These are phyloP conservation scores for Xiphophorus maculatus DNA, from an alignment of 2,113 vertebrate species.

Conservation along the genomic window DNA sequence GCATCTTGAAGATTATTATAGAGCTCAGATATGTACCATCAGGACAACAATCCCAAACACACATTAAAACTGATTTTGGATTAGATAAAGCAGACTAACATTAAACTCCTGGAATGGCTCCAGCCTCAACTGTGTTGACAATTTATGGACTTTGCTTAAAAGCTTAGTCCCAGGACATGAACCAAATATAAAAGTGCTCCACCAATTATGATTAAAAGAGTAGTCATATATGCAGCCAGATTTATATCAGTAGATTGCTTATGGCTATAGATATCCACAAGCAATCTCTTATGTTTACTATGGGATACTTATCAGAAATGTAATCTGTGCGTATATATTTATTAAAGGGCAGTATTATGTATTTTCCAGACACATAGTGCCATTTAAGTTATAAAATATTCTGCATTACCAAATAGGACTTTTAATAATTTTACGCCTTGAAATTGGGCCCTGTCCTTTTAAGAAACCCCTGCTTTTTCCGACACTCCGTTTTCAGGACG, in stretches of 20 bases:
- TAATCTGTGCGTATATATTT: not conserved
- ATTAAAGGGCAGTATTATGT: not conserved
- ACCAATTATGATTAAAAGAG: not conserved
- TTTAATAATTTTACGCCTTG: too few relatives aligned
- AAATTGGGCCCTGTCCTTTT: too few relatives aligned
- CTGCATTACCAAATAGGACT: too few relatives aligned
- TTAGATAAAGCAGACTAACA: not conserved
- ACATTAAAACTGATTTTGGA: constrained; percentile 17
- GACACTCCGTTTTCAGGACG: too few relatives aligned
- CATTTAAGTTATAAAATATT: too few relatives aligned
- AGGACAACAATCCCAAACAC: not conserved
- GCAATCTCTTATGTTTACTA: not conserved
- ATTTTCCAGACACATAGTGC: too few relatives aligned
- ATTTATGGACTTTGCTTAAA: not conserved
- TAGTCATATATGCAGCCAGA: not conserved
- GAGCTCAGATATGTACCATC: too few relatives aligned
- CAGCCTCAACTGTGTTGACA: not conserved
- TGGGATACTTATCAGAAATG: not conserved
- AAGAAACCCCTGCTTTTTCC: too few relatives aligned
- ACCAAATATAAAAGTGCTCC: not conserved
- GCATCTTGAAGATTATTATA: too few relatives aligned
- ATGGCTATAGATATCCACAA: not conserved
- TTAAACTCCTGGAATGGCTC: not conserved
- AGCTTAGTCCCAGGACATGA: not conserved
- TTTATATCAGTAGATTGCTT: not conserved